These are phyloP conservation scores for Scophthalmus maximus DNA, from an alignment of 2,113 vertebrate species.

Conservation along the genomic window DNA sequence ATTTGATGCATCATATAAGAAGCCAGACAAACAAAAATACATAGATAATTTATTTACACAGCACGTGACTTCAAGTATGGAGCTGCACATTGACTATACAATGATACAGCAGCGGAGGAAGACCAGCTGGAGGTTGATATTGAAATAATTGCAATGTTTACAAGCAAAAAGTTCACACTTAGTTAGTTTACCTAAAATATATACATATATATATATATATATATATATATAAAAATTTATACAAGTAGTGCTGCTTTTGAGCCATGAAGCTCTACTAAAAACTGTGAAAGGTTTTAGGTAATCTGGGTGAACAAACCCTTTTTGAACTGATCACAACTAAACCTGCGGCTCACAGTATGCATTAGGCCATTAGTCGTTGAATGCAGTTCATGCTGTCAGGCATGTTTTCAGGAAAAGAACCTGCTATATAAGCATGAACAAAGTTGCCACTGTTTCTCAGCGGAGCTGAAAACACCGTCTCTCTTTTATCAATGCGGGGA, in stretches of 20 bases:
- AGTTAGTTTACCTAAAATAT: neutral
- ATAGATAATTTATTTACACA: conserved; percentile 28
- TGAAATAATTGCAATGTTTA: neutral
- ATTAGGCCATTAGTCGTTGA: too few relatives aligned
- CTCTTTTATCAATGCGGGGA: conserved; percentile 49
- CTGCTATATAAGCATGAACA: too few relatives aligned
- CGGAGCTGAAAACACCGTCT: conserved; percentile 46
- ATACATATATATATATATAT: neutral
- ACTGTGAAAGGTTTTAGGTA: neutral
- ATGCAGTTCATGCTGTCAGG: too few relatives aligned
- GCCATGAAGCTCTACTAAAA: neutral
- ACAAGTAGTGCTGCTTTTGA: neutral
- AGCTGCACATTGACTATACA: conserved; percentile 20
- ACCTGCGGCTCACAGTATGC: neutral
- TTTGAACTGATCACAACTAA: neutral
- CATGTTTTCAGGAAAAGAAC: neutral
- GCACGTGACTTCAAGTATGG: conserved; percentile 7
- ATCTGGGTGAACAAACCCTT: neutral
- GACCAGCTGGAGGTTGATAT: conserved; percentile 15
- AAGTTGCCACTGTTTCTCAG: neutral
- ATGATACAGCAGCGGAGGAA: conserved; percentile 10
- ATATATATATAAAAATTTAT: neutral
- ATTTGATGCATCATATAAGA: conserved; percentile 15
- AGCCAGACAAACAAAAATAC: conserved; percentile 24
- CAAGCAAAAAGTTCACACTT: neutral